phyloP scores from a whole-genome alignment of 1,140 invertebrate species.

The Aphelenchoides besseyi region DNA sequence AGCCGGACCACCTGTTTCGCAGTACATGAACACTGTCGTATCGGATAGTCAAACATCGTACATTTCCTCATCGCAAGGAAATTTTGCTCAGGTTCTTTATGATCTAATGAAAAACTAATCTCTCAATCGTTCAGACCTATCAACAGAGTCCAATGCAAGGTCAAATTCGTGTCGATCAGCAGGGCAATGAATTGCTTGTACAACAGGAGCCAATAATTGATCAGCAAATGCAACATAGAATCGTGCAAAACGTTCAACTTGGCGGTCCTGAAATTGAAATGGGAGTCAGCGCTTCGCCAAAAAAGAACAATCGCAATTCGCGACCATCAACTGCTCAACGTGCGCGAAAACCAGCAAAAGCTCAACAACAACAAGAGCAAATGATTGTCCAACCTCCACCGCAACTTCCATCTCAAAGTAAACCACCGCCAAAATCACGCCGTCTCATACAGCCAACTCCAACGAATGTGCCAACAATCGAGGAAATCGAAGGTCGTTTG shows the following conservation, averaged over 20 bases:
- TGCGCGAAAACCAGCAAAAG: not conserved
- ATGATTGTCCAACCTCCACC: not conserved
- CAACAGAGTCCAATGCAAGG: not conserved
- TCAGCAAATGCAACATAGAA: not conserved
- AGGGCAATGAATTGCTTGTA: not conserved
- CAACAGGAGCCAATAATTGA: not conserved
- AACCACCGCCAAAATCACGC: not conserved
- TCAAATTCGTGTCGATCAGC: not conserved
- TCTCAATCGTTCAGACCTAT: not conserved
- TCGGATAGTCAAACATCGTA: not conserved
- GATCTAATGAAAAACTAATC: not conserved
- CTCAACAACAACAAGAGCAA: not conserved
- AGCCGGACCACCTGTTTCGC: not conserved
- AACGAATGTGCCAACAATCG: too few relatives aligned
- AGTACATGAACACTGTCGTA: not conserved
- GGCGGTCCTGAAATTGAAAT: not conserved
- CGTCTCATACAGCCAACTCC: too few relatives aligned
- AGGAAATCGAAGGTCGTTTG: too few relatives aligned
- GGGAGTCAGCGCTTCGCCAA: not conserved
- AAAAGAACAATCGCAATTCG: not conserved
- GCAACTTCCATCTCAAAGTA: not conserved
- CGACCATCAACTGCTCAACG: not conserved
- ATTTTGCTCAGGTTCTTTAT: not conserved
- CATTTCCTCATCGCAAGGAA: not conserved
- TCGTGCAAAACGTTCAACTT: not conserved